Evolutionary conservation across 2,888 invertebrate species (phyloP), one percentile per base, ranked within the genome.

Genomic region (Drosophila planitibia): DNA sequence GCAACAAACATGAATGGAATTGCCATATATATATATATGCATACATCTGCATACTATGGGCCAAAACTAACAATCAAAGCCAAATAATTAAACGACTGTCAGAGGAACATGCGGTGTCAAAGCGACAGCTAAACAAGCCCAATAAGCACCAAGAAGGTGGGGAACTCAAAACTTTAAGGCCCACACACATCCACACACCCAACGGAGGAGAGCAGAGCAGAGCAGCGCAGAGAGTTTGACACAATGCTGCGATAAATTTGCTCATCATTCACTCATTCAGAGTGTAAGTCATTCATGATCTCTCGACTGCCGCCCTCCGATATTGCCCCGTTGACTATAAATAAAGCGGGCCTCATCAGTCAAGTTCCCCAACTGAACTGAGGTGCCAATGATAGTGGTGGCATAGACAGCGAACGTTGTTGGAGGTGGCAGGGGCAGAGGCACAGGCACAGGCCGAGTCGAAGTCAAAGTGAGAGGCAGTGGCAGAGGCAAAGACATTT

Each of bases 201-300:
- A 22, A 22, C 44, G 14, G 44, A 1, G 22, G 22, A 41, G n/a
- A 22, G n/a, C n/a, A 10, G 12, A 22, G 47, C 7, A 35, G 5
- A 35, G 14, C 35, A 35, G 5, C 16, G 14, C 35, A 22, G 47
- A 22, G 47, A 74, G 71, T 76, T 85, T 90, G 89, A 89, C 89
- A 89, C 90, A 90, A 91, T 87, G 85, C 87, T 79, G 91, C 88
- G 89, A 90, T 89, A 89, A 89, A 89, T 89, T 89, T 89, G 91
- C 88, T 90, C 91, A 89, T 88, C 87, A 88, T 91, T 88, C 88
- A 90, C 84, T 89, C 90, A 85, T 85, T 90, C 86, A 82, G 83
- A 79, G 77, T 66, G 86, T 90, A 85, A 89, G 86, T 90, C 86
- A 90, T 90, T 90, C 86, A 90, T 79, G 76, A 85, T 90, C 73